A percentile compares a stretch with the other conserved stretches of the same genome.
Evolutionary conservation across 2,797 vertebrate species (phyloP).

Genomic region (Momotus momota): DNA sequence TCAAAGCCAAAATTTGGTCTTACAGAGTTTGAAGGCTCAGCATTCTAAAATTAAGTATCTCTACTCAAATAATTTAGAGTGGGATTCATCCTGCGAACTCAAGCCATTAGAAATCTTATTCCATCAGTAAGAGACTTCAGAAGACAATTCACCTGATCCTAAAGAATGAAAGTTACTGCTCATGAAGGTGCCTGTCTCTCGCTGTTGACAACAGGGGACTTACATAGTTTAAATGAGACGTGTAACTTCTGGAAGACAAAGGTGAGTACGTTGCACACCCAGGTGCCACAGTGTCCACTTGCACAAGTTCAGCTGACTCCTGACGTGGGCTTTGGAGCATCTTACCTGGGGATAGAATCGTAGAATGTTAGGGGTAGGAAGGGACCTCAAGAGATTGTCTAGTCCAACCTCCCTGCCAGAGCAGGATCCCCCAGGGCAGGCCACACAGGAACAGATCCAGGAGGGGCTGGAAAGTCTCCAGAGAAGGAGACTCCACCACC

Average conservation of each 20-base stretch:
- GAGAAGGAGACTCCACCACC: no score
- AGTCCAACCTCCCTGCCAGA: no score
- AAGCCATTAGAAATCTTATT: neutral
- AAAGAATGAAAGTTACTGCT: neutral
- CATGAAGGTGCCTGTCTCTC: neutral
- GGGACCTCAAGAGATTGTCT: no score
- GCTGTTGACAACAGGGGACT: neutral
- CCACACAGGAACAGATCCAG: no score
- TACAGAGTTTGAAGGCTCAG: neutral
- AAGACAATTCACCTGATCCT: neutral
- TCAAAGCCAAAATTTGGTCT: neutral
- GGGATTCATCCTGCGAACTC: neutral
- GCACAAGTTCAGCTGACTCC: neutral
- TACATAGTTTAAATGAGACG: neutral
- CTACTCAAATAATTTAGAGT: neutral
- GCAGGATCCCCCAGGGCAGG: no score
- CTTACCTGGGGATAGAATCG: neutral
- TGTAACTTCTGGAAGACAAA: accelerated
- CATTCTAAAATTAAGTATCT: neutral
- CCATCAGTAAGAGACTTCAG: neutral
- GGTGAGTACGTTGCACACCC: neutral
- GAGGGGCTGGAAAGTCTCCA: no score
- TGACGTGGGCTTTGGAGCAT: neutral
- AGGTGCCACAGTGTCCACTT: neutral
- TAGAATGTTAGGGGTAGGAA: no score